Evolutionary conservation across 2,888 invertebrate species (phyloP).

Genomic region (Orthosia cruda): DNA sequence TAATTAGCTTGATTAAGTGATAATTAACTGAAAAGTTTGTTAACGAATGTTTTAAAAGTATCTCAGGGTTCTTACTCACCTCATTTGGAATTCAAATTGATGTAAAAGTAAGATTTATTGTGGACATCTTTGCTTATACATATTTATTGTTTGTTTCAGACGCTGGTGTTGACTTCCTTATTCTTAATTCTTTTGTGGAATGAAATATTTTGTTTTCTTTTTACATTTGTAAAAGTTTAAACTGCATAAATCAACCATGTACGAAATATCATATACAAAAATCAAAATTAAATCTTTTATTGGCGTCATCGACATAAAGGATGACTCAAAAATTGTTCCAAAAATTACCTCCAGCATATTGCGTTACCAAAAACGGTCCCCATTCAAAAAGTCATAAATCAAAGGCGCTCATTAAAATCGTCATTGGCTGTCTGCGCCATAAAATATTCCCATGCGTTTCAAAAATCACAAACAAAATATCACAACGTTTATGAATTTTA

Average conservation of each 20-base stretch:
- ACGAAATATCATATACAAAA: background rate
- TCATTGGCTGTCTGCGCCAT: conserved; percentile 69
- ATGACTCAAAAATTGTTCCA: conserved; percentile 6
- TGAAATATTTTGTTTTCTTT: background rate
- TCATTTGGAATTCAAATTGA: conserved; percentile 67
- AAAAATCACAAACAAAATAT: conserved; percentile 51
- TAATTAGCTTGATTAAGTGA: conserved; percentile 73
- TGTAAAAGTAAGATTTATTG: conserved; percentile 58
- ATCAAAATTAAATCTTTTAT: background rate
- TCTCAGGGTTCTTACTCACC: conserved; percentile 54
- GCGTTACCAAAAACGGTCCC: conserved; percentile 39
- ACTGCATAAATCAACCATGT: too few species aligned
- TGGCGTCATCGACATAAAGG: background rate
- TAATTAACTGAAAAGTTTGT: conserved; percentile 73
- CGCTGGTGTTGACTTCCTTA: conserved; percentile 2
- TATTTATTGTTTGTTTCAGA: conserved; percentile 52
- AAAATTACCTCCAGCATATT: conserved; percentile 27
- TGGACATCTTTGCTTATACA: conserved; percentile 53
- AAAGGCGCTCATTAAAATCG: conserved; percentile 70
- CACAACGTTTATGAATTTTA: conserved; percentile 13
- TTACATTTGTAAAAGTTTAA: background rate
- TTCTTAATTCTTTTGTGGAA: conserved; percentile 20
- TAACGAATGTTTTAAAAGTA: conserved; percentile 67
- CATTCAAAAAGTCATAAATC: conserved; percentile 67
- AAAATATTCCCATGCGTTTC: conserved; percentile 65